Evolutionary conservation across 1,140 invertebrate genomes (phyloP), one percentile per base, ranked within the genome.

Genomic region (Pomacea maculata): DNA sequence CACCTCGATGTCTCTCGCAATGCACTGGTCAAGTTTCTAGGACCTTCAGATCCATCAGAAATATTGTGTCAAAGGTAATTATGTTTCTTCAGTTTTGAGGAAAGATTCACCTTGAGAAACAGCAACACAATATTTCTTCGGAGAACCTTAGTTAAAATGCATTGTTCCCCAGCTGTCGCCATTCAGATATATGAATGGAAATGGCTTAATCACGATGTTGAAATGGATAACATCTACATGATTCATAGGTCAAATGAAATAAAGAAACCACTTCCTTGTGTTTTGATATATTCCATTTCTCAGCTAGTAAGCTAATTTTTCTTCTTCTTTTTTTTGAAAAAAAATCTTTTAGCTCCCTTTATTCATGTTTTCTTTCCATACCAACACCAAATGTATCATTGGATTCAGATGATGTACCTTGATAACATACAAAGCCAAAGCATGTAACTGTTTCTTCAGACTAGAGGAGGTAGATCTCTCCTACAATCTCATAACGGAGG

Each of bases 391-490:
- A 45, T 45, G 34, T 45, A 45, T 45, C 34, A 6, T 45, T 45
- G 34, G 34, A 45, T 45, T 45, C 34, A 45, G 1, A 45, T 45
- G 34, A 45, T 45, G 34, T 45, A 45, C 34, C 34, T 2, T 45
- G 2, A 45, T 45, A 45, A 45, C 6, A 45, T 45, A 45, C 1
- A 6, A 45, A 45, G 6, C 34, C 2, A 45, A 45, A 45, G 34
- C 34, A 45, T 61, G 57, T 61, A 17, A 55, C 54, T 29, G 71
- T 61, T 70, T 68, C 80, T 83, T 68, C 80, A 88, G 87, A 21
- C 80, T 88, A 75, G 82, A 85, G 75, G 77, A 83, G 45, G 77
- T 88, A 3, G 82, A 83, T 45, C 67, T 86, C 5, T 80, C 79
- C 6, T n/a, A 86, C 54, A 88, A 88, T 75, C 64, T 78, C 12